Evolutionary conservation across 2,888 invertebrate species (phyloP).

Genomic region (Calephelis perditalis): DNA sequence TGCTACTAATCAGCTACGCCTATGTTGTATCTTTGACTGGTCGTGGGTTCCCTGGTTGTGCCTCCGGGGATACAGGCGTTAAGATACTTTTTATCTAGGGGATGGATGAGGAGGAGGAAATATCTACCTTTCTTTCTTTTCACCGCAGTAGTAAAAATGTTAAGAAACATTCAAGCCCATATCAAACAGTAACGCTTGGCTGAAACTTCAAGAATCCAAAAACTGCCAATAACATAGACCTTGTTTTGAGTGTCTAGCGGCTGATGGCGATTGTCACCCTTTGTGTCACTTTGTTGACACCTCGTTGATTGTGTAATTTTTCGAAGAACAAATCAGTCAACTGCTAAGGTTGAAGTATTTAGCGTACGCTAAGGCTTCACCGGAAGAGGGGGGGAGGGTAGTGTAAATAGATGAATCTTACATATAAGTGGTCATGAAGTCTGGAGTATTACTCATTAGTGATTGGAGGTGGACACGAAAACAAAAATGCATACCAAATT

Average conservation of each 20-base stretch:
- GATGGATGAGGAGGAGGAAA: no score
- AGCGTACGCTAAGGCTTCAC: conserved; percentile 65
- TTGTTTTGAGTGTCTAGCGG: conserved; percentile 40
- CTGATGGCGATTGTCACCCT: conserved; percentile 54
- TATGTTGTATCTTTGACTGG: no score
- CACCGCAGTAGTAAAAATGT: neutral
- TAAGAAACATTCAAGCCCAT: neutral
- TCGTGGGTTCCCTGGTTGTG: no score
- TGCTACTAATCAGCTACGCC: no score
- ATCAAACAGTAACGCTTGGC: conserved; percentile 27
- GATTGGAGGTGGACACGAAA: conserved; percentile 48
- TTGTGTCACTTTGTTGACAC: conserved; percentile 68
- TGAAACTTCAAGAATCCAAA: conserved; percentile 34
- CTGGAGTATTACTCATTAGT: conserved; percentile 65
- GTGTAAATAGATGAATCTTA: conserved; percentile 73
- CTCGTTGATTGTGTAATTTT: conserved; percentile 70
- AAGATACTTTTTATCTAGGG: no score
- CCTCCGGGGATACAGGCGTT: no score
- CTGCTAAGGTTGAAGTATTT: conserved; percentile 76
- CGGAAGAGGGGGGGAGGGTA: conserved; percentile 71
- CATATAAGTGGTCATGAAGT: conserved; percentile 66
- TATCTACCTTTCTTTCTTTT: neutral
- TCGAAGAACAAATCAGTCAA: conserved; percentile 66
- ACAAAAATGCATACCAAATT: conserved; percentile 51
- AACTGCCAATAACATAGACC: conserved; percentile 30